phyloP scores from a whole-genome alignment of 1,140 invertebrate species.

The Habropoda laboriosa region DNA sequence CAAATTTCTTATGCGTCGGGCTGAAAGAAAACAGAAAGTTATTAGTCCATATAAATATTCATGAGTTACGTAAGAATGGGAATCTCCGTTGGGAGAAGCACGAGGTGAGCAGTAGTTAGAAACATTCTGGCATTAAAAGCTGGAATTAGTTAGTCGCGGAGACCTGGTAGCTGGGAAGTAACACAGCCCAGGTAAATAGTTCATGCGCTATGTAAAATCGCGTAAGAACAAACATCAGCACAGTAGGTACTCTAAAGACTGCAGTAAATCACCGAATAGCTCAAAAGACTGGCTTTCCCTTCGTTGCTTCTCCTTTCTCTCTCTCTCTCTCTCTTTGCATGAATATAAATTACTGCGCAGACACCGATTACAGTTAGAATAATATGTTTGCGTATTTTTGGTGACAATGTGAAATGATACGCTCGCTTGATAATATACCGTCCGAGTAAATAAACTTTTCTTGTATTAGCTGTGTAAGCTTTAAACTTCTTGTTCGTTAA shows the following conservation, averaged over 20 bases:
- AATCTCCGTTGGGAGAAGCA: background rate
- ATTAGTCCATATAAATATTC: slow-evolving; percentile 41
- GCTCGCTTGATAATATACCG: background rate
- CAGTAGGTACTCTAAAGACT: background rate
- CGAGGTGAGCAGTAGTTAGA: slow-evolving; percentile 26
- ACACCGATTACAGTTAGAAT: background rate
- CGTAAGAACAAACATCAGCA: slow-evolving; percentile 43
- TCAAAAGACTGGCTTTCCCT: background rate
- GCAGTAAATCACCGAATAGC: slow-evolving; percentile 32
- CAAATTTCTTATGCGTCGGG: slow-evolving; percentile 35
- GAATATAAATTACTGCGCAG: slow-evolving; percentile 35
- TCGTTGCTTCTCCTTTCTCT: no score
- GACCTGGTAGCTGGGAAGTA: slow-evolving; percentile 15
- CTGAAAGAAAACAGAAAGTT: slow-evolving; percentile 50
- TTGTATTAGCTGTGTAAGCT: background rate
- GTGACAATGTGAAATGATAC: slow-evolving; percentile 10
- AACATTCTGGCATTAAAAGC: slow-evolving; percentile 46
- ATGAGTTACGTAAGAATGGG: slow-evolving; percentile 37
- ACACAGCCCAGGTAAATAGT: slow-evolving; percentile 22
- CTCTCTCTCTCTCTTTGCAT: no score
- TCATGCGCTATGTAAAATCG: slow-evolving; percentile 24
- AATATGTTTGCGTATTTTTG: slow-evolving; percentile 23
- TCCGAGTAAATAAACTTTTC: slow-evolving; percentile 13
- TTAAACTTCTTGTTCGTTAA: background rate
- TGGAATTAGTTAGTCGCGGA: slow-evolving; percentile 29